A percentile compares a stretch with the other conserved stretches of the same genome.
These are phyloP conservation scores for Urocolius indicus DNA, from an alignment of 2,113 vertebrate species.

Conservation along the genomic window DNA sequence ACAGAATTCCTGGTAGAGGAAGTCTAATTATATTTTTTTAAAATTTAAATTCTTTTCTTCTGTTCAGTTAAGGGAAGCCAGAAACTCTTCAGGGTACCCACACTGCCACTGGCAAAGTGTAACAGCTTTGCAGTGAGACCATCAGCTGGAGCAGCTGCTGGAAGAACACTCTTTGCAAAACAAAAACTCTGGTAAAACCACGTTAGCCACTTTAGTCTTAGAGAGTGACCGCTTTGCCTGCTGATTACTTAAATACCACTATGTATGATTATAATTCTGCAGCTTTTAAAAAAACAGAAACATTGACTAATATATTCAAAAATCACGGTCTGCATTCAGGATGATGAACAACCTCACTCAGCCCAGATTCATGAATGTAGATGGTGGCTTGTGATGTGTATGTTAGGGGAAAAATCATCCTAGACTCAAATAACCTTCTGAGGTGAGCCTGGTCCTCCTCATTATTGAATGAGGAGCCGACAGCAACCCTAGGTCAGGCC, in stretches of 20 bases:
- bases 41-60: slow-evolving; percentile 70
- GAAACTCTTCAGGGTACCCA: slow-evolving; percentile 50
- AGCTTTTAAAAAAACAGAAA: neutral
- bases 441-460: neutral
- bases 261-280: neutral
- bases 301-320: neutral
- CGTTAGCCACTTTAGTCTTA: neutral
- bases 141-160: slow-evolving; percentile 12
- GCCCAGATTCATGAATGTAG: neutral
- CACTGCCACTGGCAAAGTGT: slow-evolving; percentile 30
- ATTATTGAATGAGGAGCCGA: fast-evolving
- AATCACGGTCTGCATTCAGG: neutral
- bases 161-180: neutral
- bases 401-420: neutral
- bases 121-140: slow-evolving; percentile 3
- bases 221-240: neutral
- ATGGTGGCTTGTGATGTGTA: neutral
- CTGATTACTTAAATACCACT: neutral
- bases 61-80: slow-evolving; percentile 61
- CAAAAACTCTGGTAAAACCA: neutral
- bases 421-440: neutral
- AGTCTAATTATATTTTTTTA: slow-evolving; percentile 63
- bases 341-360: neutral
- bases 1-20: slow-evolving; percentile 66
- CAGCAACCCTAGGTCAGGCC: neutral